Evolutionary conservation across 1,140 invertebrate species (phyloP), one percentile per base, ranked within the genome.

Genomic region (Trinorchestia longiramus): DNA sequence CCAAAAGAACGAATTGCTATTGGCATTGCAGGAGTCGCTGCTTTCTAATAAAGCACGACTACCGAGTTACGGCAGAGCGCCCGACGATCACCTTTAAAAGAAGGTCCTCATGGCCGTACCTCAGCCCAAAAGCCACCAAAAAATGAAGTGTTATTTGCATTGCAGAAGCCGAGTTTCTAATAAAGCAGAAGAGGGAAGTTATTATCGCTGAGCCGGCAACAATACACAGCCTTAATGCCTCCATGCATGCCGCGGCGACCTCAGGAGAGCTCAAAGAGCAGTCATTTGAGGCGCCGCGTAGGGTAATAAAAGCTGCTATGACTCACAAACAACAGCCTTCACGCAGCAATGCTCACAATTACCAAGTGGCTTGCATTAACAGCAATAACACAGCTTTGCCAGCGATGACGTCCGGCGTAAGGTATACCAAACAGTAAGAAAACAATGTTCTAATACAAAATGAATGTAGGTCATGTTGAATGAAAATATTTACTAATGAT

Each of bases 71-170:
- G 62, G 62, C 11, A 1, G 1, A 36, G 62, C 62, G 62, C 62
- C 15, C 28, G 62, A 28, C 62, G 62, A 77, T 36, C 62, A 77
- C 62, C 62, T 77, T 77, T 36, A 77, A 77, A 77, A 77, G 62
- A 77, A 77, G 62, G 62, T 36, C 28, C 28, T 36, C 62, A 77
- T 77, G 62, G 36, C 62, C 62, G 62, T 23, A 36, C 62, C 15
- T 36, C 15, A 77, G 28, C 62, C 62, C 15, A 77, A 77, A 77
- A 77, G 62, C 62, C 62, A 77, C 62, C 62, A 36, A 77, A 77
- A 77, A 77, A 77, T 77, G 62, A 77, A 77, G 62, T 77, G 62
- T 77, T 77, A 77, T 77, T 77, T 77, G 62, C 62, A 77, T 77
- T 77, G 62, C 62, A 77, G 62, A 77, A 77, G 62, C 62, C 62